Percentiles rank a stretch among this genome's conserved stretches.
These are phyloP conservation scores for Lipotes vexillifer DNA, from an alignment of 2,113 vertebrate species.

Conservation along the genomic window DNA sequence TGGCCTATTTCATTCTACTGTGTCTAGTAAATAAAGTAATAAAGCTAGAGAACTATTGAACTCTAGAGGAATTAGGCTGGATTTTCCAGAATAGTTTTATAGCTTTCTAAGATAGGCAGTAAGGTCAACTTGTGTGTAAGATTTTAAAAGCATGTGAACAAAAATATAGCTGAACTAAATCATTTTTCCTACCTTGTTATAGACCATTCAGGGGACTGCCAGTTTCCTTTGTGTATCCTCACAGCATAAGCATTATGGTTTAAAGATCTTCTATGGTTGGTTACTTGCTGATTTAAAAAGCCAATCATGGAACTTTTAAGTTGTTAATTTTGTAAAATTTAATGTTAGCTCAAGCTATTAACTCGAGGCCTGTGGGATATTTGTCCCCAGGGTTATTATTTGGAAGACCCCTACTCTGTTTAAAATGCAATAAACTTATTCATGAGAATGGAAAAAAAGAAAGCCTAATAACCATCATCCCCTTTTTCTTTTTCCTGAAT, in stretches of 20 bases:
- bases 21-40: constrained; percentile 34
- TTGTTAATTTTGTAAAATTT: constrained; percentile 11
- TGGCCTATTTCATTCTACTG: neutral
- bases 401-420: neutral
- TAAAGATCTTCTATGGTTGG: neutral
- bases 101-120: neutral
- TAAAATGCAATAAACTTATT: neutral
- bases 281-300: neutral
- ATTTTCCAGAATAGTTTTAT: neutral
- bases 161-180: neutral
- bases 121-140: neutral
- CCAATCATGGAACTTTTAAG: neutral
- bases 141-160: constrained; percentile 29
- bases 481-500: neutral
- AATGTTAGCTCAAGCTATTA: neutral
- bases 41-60: neutral
- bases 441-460: neutral
- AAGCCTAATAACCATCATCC: neutral
- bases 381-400: neutral
- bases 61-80: neutral
- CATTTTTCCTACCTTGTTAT: neutral
- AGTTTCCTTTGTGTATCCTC: neutral
- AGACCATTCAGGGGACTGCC: neutral
- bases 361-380: neutral
- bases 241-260: neutral